These are phyloP conservation scores for Lepidochitona cinerea DNA, from an alignment of 2,888 invertebrate species.

Conservation along the genomic window DNA sequence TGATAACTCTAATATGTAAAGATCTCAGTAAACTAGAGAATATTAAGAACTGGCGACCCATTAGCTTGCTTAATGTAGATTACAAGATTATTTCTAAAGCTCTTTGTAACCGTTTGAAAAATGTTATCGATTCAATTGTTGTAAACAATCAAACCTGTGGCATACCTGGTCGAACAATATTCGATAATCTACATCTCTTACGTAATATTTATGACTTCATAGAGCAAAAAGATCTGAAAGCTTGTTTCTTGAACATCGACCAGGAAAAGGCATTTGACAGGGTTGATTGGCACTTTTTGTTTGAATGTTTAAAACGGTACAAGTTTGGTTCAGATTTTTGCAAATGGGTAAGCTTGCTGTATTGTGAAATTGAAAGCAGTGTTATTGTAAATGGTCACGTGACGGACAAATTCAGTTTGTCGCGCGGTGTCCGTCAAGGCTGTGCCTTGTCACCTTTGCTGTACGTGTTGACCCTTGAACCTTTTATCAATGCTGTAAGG, in stretches of 20 bases:
- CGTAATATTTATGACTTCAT: constrained; percentile 33
- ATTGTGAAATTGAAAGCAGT: constrained; percentile 4
- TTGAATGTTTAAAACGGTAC: constrained; percentile 28
- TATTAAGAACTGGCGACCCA: no score
- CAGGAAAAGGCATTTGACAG: constrained; percentile 45
- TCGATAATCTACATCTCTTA: constrained; percentile 36
- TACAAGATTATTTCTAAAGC: no score
- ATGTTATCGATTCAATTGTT: no score
- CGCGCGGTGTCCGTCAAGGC: constrained; percentile 6
- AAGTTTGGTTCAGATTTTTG: constrained; percentile 13
- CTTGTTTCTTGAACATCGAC: constrained; percentile 34
- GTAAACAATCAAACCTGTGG: no score
- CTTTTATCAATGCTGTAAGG: neutral
- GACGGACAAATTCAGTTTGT: neutral
- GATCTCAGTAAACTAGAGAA: no score
- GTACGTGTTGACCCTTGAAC: neutral
- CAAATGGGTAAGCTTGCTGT: constrained; percentile 24
- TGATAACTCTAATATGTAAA: no score
- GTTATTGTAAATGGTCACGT: constrained; percentile 1
- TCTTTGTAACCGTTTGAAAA: no score
- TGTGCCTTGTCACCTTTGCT: constrained; percentile 1
- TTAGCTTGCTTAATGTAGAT: no score
- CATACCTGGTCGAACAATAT: constrained; percentile 32
- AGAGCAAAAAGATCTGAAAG: constrained; percentile 29
- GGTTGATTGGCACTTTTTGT: constrained; percentile 33